phyloP scores from a whole-genome alignment of 2,113 vertebrate species.

The Chaetops frenatus region DNA sequence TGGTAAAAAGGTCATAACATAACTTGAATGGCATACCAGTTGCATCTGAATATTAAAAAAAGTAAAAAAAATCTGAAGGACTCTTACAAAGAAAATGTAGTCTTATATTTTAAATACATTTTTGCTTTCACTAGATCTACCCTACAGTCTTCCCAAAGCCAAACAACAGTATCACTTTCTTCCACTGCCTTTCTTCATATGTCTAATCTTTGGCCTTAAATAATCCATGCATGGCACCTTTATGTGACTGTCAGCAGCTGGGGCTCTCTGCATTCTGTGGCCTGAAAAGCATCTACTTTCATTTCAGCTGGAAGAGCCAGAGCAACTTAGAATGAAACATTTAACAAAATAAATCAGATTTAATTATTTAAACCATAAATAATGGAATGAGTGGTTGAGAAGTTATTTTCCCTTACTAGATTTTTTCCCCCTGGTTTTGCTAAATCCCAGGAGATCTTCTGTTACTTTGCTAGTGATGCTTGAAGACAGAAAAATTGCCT shows the following conservation, averaged over 20 bases:
- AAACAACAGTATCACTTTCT: neutral
- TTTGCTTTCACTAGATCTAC: neutral
- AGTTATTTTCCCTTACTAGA: neutral
- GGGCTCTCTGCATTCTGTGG: neutral
- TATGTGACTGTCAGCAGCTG: neutral
- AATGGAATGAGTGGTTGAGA: slow-evolving; percentile 5
- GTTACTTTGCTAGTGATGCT: neutral
- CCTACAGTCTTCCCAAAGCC: neutral
- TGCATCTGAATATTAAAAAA: neutral
- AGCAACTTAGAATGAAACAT: slow-evolving; percentile 28
- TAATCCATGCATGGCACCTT: neutral
- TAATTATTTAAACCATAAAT: slow-evolving; percentile 52
- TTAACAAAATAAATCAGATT: slow-evolving; percentile 16
- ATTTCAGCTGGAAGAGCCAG: neutral
- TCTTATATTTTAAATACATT: neutral
- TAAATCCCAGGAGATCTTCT: neutral
- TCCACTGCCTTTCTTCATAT: neutral
- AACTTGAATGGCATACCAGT: slow-evolving; percentile 59
- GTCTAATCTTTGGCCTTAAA: neutral
- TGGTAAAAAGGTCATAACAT: slow-evolving; percentile 90
- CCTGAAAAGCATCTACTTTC: slow-evolving; percentile 20
- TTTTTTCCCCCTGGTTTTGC: neutral
- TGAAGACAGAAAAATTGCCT: neutral
- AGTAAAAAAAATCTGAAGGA: neutral
- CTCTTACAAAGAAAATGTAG: neutral